A percentile compares a stretch with the other conserved stretches of the same genome.
These are phyloP conservation scores for Drosophila sp. DNA, from an alignment of 1,140 invertebrate genomes.

Conservation along the genomic window DNA sequence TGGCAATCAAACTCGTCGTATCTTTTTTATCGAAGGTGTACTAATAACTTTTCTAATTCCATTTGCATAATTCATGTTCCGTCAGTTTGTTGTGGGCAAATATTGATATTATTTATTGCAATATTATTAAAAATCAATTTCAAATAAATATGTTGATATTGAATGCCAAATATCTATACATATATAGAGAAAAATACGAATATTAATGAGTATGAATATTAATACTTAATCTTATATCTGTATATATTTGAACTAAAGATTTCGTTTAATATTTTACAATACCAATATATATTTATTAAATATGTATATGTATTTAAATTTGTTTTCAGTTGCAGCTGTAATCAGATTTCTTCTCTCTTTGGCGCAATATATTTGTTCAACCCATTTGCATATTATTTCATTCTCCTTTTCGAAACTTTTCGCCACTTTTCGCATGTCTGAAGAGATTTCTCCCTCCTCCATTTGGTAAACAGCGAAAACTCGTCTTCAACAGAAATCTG, in stretches of 20 bases:
- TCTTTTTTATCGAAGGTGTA: neutral
- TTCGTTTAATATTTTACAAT: too few relatives aligned
- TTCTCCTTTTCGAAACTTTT: neutral
- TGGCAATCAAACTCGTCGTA: neutral
- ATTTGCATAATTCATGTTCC: slow-evolving; percentile 26
- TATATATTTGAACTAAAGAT: too few relatives aligned
- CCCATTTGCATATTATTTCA: neutral
- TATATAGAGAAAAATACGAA: too few relatives aligned
- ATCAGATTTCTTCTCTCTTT: neutral
- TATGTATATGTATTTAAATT: neutral
- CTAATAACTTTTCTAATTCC: neutral
- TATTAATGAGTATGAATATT: too few relatives aligned
- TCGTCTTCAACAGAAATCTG: slow-evolving; percentile 18
- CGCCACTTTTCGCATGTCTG: neutral
- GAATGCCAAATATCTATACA: too few relatives aligned
- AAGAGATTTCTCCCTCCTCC: neutral
- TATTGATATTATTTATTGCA: too few relatives aligned
- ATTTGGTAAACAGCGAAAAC: neutral
- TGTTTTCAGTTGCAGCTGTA: too few relatives aligned
- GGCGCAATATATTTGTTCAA: neutral
- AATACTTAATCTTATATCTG: too few relatives aligned
- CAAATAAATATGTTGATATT: too few relatives aligned
- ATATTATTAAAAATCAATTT: too few relatives aligned
- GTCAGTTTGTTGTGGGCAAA: neutral
- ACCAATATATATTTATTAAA: neutral